Evolutionary conservation across 2,113 vertebrate genomes (phyloP).

Genomic region (Nanorana parkeri): DNA sequence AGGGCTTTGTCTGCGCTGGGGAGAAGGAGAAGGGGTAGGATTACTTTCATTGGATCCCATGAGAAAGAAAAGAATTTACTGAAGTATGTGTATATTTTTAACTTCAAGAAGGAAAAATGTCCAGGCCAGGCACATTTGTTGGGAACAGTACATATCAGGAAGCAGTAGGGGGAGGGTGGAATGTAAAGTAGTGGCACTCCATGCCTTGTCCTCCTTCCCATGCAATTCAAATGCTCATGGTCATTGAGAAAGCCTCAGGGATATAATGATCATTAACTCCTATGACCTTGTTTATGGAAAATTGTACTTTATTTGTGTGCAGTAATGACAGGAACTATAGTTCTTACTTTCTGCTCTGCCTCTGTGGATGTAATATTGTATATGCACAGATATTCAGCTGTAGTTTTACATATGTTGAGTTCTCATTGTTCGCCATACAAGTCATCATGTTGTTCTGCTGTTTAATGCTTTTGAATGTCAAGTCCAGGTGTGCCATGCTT

Average conservation of each 20-base stretch:
- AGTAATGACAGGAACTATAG: neutral
- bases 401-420: neutral
- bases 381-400: neutral
- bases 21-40: slow-evolving; percentile 12
- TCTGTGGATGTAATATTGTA: slow-evolving; percentile 7
- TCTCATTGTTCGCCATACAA: neutral
- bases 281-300: slow-evolving; percentile 51
- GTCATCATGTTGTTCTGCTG: neutral
- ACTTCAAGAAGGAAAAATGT: slow-evolving; percentile 52
- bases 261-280: slow-evolving; percentile 48
- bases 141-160: slow-evolving; percentile 49
- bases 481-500: no score
- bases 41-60: slow-evolving; percentile 51
- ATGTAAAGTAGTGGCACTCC: slow-evolving; percentile 22
- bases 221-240: slow-evolving; percentile 31
- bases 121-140: slow-evolving; percentile 54
- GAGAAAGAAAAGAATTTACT: slow-evolving; percentile 54
- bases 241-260: slow-evolving; percentile 38
- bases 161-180: slow-evolving; percentile 44
- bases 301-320: slow-evolving; percentile 31
- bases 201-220: slow-evolving; percentile 38
- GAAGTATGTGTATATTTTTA: slow-evolving; percentile 57
- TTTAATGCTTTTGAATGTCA: no score
- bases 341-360: neutral
- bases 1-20: slow-evolving; percentile 40